These are phyloP conservation scores for Ernsta delagoae DNA, from an alignment of 2,888 invertebrate genomes.

Conservation along the genomic window DNA sequence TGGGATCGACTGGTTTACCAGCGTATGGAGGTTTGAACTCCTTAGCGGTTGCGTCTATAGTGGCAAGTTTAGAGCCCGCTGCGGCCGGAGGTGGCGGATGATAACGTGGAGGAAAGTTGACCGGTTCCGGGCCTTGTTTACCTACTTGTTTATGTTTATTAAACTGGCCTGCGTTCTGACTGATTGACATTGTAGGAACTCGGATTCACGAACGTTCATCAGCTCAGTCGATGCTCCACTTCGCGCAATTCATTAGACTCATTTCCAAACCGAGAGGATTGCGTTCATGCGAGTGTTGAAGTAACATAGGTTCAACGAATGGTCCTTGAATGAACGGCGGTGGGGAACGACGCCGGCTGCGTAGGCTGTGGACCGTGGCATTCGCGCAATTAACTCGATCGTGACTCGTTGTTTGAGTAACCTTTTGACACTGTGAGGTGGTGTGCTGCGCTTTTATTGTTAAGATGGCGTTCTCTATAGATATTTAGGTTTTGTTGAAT, in stretches of 20 bases:
- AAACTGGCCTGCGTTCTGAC: slow-evolving; percentile 78
- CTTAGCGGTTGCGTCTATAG: slow-evolving; percentile 81
- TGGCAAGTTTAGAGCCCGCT: slow-evolving; percentile 86
- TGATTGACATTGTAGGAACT: slow-evolving; percentile 78
- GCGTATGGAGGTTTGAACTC: slow-evolving; percentile 75
- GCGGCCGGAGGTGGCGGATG: slow-evolving; percentile 91
- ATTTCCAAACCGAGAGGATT: slow-evolving; percentile 65
- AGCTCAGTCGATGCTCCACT: slow-evolving; percentile 61
- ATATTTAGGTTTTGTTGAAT: slow-evolving; percentile 50
- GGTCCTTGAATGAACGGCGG: slow-evolving; percentile 80
- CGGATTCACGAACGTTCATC: slow-evolving; percentile 58
- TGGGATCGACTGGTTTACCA: slow-evolving; percentile 68
- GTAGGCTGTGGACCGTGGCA: slow-evolving; percentile 81
- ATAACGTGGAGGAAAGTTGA: slow-evolving; percentile 89
- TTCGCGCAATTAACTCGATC: slow-evolving; percentile 73
- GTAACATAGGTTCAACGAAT: slow-evolving; percentile 78
- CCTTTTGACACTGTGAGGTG: slow-evolving; percentile 35
- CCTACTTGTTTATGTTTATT: slow-evolving; percentile 82
- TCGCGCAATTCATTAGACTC: slow-evolving; percentile 52
- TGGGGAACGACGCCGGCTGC: slow-evolving; percentile 80
- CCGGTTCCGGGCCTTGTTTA: slow-evolving; percentile 82
- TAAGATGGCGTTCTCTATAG: slow-evolving; percentile 35
- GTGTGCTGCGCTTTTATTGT: slow-evolving; percentile 37
- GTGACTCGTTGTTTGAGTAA: slow-evolving; percentile 42
- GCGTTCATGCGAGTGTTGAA: slow-evolving; percentile 63